Conservation (phyloP, 2,113 vertebrate species). For the Maccullochella peelii region DNA sequence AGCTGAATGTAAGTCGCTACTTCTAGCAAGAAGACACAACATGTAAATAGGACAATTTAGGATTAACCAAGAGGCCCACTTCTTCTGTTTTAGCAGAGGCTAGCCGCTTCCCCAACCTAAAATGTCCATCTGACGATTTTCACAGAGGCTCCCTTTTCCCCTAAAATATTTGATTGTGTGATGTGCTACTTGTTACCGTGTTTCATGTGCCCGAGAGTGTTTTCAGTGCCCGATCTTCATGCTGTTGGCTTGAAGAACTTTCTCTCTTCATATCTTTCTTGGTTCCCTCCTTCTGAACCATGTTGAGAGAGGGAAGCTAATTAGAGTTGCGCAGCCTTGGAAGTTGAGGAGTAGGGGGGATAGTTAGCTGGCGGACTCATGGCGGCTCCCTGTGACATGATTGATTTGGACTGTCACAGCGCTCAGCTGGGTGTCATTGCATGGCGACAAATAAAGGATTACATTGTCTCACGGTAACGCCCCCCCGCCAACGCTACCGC, state of each 20-base stretch:
- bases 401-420: conserved; percentile 81
- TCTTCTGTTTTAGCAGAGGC: background rate
- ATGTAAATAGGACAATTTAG: background rate
- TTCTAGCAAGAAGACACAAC: background rate
- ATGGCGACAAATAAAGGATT: conserved; percentile 79
- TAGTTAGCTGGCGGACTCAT: conserved; percentile 70
- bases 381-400: conserved; percentile 77
- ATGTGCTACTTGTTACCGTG: conserved; percentile 12
- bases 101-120: background rate
- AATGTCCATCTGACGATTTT: background rate
- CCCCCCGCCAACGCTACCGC: conserved; percentile 64
- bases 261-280: conserved; percentile 40
- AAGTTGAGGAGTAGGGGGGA: conserved; percentile 66
- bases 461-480: conserved; percentile 69
- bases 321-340: conserved; percentile 76
- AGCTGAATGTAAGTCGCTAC: too few relatives aligned
- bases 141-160: conserved; percentile 16
- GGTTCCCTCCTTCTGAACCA: conserved; percentile 52
- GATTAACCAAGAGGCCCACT: background rate
- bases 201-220: conserved; percentile 32
- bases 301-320: conserved; percentile 73
- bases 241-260: conserved; percentile 45
- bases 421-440: conserved; percentile 79
- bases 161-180: conserved; percentile 21
- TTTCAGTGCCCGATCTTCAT: conserved; percentile 37